Evolutionary conservation across 2,888 invertebrate genomes (phyloP), one percentile per base, ranked within the genome.

Genomic region (Julus scanicus): DNA sequence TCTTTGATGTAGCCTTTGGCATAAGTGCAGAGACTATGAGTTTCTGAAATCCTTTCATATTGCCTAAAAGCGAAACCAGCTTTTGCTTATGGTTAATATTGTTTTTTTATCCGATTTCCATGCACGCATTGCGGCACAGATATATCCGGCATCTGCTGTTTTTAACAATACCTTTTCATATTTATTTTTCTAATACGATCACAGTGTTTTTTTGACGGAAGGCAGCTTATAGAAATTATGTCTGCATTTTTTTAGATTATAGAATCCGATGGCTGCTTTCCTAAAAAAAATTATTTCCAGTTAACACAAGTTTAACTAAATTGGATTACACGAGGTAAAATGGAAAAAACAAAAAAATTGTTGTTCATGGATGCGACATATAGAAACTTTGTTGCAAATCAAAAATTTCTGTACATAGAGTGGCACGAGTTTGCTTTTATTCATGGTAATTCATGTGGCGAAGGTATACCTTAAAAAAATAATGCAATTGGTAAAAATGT

Each of bases 41-140:
- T 20, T 63, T 3, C 4, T 2, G 8, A 63, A 63, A 63, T 63
- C 15, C 53, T 53, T 20, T 63, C 20, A 8, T 63, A 63, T 20
- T 63, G 63, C n/a, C n/a, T 63, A 63, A 63, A 63, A 63, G 63
- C 8, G 17, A 63, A 20, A 20, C 8, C 20, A 63, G 71, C 71
- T 71, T 71, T 29, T 71, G 29, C 71, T n/a, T 63, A n/a, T 63
- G 20, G 71, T 29, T 71, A 71, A 71, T 71, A 29, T 29, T 71
- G 71, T 71, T 63, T n/a, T 71, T 71, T 29, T 11, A 29, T 71
- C 63, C 20, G 5, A 63, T 63, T 63, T 63, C 20, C 63, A 63
- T 71, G 71, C 29, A 71, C 29, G 29, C 9, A 71, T 29, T 29
- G 11, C 9, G 9, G 71, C 29, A 29, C 71, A 29, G 29, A 6